A percentile compares a stretch with the other conserved stretches of the same genome.
Evolutionary conservation across 2,113 vertebrate genomes (phyloP).

Genomic region (Sigmodon hispidus): DNA sequence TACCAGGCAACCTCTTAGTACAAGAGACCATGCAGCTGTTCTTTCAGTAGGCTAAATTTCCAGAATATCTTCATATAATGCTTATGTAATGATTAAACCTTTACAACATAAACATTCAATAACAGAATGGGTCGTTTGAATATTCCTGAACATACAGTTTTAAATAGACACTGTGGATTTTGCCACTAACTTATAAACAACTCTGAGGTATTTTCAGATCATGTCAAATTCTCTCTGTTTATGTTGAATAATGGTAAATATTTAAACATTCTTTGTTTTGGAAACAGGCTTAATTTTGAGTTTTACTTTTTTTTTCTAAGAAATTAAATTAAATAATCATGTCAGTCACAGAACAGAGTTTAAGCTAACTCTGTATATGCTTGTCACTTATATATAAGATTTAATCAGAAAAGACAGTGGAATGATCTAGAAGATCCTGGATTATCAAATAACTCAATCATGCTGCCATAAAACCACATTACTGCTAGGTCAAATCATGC

Average conservation of each 20-base stretch:
- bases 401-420: background rate
- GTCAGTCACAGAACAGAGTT: background rate
- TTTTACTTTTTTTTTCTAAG: background rate
- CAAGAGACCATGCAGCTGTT: background rate
- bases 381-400: background rate
- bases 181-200: background rate
- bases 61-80: conserved; percentile 3
- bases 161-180: conserved; percentile 24
- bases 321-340: background rate
- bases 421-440: background rate
- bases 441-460: background rate
- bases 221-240: background rate
- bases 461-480: background rate
- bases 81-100: background rate
- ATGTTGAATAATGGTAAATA: background rate
- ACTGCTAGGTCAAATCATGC: background rate
- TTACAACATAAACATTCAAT: background rate
- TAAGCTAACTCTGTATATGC: background rate
- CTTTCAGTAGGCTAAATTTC: background rate
- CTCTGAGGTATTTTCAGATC: background rate
- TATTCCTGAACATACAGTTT: background rate
- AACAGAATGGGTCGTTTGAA: background rate
- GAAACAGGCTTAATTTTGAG: conserved; percentile 19
- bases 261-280: background rate
- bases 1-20: background rate